These are phyloP conservation scores for Timandra comae DNA, from an alignment of 2,888 invertebrate species.

Conservation along the genomic window DNA sequence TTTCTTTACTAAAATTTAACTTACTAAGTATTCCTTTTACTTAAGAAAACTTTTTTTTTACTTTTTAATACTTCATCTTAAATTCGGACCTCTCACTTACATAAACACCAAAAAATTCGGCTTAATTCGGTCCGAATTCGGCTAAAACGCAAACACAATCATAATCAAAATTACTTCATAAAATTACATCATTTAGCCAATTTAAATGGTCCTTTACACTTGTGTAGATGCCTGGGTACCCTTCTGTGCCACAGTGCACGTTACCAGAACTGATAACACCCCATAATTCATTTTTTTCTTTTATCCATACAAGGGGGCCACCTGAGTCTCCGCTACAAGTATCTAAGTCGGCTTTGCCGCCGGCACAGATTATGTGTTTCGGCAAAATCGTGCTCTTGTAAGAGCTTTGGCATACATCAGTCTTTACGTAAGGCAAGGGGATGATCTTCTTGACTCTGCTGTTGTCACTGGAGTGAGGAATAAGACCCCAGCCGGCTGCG, in stretches of 20 bases:
- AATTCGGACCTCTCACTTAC: no score
- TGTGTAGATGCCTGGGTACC: slow-evolving; percentile 45
- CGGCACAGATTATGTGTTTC: slow-evolving; percentile 41
- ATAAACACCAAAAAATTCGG: no score
- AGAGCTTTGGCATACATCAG: slow-evolving; percentile 23
- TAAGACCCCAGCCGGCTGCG: slow-evolving; percentile 45
- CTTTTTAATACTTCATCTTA: no score
- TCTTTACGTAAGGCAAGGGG: slow-evolving; percentile 33
- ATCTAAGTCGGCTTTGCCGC: slow-evolving; percentile 38
- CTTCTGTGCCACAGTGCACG: slow-evolving; percentile 34
- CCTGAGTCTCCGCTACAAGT: slow-evolving; percentile 54
- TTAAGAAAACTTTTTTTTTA: no score
- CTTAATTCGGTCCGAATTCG: no score
- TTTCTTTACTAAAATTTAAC: no score
- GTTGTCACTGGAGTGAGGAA: slow-evolving; percentile 25
- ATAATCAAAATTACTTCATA: background rate
- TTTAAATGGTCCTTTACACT: slow-evolving; percentile 36
- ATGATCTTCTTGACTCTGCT: slow-evolving; percentile 41
- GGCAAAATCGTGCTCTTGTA: slow-evolving; percentile 30
- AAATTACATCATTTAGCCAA: slow-evolving; percentile 33
- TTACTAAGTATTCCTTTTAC: no score
- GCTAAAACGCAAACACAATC: background rate
- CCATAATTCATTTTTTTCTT: slow-evolving; percentile 31
- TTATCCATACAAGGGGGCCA: slow-evolving; percentile 39
- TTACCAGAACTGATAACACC: slow-evolving; percentile 46